Evolutionary conservation across 2,888 invertebrate genomes (phyloP).

Genomic region (Hirtodrosophila histrioides): DNA sequence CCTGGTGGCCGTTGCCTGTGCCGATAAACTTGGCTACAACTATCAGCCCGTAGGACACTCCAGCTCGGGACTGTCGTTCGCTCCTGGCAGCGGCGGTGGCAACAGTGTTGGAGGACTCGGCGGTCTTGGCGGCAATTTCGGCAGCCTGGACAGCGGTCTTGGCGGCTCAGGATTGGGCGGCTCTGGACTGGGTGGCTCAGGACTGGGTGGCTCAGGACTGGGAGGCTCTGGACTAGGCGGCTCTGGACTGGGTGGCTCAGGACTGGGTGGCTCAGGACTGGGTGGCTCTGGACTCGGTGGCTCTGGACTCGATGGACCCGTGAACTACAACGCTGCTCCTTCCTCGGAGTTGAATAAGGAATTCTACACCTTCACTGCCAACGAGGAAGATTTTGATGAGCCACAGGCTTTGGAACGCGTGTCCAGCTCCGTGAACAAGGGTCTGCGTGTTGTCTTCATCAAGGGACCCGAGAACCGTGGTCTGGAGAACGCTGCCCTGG

Average conservation of each 20-base stretch:
- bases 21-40: constrained; percentile 80
- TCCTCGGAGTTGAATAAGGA: constrained; percentile 70
- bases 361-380: constrained; percentile 76
- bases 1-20: constrained; percentile 71
- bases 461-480: constrained; percentile 82
- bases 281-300: constrained; percentile 28
- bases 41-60: constrained; percentile 77
- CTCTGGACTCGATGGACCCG: constrained; percentile 46
- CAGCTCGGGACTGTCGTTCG: constrained; percentile 69
- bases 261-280: constrained; percentile 25
- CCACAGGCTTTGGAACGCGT: constrained; percentile 60
- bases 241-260: constrained; percentile 28
- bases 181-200: constrained; percentile 28
- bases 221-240: constrained; percentile 23
- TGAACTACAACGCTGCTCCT: constrained; percentile 63
- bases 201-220: constrained; percentile 27
- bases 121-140: background rate
- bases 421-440: constrained; percentile 67
- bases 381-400: constrained; percentile 75
- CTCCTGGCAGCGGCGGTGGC: constrained; percentile 67
- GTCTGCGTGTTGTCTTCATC: constrained; percentile 82
- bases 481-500: constrained; percentile 78
- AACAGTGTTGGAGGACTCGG: constrained; percentile 28
- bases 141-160: constrained; percentile 24
- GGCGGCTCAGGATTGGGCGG: constrained; percentile 30